A percentile compares a stretch with the other conserved stretches of the same genome.
These are phyloP conservation scores for Cheiracanthium punctorium DNA, from an alignment of 2,888 invertebrate species.

Conservation along the genomic window DNA sequence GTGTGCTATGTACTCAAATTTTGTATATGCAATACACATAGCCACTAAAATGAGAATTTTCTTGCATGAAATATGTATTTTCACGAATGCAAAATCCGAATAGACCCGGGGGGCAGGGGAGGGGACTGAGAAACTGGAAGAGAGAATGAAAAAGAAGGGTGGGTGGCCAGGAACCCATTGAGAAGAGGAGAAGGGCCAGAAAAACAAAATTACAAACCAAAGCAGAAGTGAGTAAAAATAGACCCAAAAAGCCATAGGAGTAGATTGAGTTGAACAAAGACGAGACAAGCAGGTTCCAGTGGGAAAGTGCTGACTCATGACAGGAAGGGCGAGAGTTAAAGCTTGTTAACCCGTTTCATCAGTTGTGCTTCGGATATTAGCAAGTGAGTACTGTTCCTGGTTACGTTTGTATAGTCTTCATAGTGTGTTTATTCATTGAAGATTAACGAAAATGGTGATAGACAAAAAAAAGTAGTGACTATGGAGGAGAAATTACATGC, in stretches of 20 bases:
- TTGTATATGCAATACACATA: too few species aligned
- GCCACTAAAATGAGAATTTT: too few species aligned
- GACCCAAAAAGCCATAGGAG: background rate
- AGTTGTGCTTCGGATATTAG: too few species aligned
- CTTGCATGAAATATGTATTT: too few species aligned
- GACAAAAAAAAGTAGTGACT: constrained; percentile 6
- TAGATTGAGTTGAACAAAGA: too few species aligned
- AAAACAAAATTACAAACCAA: background rate
- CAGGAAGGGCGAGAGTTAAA: too few species aligned
- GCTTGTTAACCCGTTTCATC: too few species aligned
- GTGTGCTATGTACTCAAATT: background rate
- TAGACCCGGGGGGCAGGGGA: background rate
- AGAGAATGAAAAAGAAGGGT: background rate
- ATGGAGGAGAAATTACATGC: background rate
- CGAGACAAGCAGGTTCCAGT: too few species aligned
- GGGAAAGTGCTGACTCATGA: too few species aligned
- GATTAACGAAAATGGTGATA: background rate
- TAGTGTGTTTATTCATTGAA: too few species aligned
- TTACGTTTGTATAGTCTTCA: too few species aligned
- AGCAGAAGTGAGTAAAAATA: background rate
- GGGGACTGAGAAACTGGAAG: background rate
- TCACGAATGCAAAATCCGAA: background rate
- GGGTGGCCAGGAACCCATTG: background rate
- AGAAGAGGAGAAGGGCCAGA: background rate
- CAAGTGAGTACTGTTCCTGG: too few species aligned